Conservation (phyloP, 2,888 invertebrate genomes). For the Epistrophe eligans region DNA sequence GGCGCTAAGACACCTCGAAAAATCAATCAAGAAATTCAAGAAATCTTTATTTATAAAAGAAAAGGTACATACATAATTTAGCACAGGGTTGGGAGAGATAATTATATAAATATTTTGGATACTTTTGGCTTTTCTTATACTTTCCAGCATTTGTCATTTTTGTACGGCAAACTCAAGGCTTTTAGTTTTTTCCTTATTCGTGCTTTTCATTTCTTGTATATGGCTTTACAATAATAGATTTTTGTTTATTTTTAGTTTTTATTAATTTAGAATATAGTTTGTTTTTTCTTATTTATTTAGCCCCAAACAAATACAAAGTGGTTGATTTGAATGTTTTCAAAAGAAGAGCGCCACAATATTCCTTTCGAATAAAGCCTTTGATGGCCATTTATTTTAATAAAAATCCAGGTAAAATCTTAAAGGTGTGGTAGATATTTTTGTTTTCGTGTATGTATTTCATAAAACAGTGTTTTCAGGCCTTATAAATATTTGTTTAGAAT, state of each 20-base stretch:
- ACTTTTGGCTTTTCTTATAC: background rate
- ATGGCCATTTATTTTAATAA: slow-evolving; percentile 80
- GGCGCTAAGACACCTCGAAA: slow-evolving; percentile 45
- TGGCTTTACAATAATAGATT: slow-evolving; percentile 24
- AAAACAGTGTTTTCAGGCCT: slow-evolving; percentile 23
- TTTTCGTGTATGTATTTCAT: slow-evolving; percentile 47
- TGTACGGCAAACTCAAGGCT: slow-evolving; percentile 48
- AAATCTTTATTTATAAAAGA: slow-evolving; percentile 1
- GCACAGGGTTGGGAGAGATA: slow-evolving; percentile 20
- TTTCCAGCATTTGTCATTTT: slow-evolving; percentile 21
- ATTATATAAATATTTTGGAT: background rate
- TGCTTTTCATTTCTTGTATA: slow-evolving; percentile 18
- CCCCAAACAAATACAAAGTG: slow-evolving; percentile 84
- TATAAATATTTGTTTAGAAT: background rate
- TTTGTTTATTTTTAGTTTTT: background rate
- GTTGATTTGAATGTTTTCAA: slow-evolving; percentile 86
- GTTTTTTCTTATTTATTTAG: slow-evolving; percentile 78
- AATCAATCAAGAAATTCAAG: slow-evolving; percentile 63
- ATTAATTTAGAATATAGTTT: slow-evolving; percentile 41
- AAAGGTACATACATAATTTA: slow-evolving; percentile 60
- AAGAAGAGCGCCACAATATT: slow-evolving; percentile 83
- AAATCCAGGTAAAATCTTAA: slow-evolving; percentile 81
- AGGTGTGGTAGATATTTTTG: background rate
- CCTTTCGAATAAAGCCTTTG: slow-evolving; percentile 82
- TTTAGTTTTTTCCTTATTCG: slow-evolving; percentile 6